Conservation (phyloP, 2,797 vertebrate genomes). For the Uromys caudimaculatus region DNA sequence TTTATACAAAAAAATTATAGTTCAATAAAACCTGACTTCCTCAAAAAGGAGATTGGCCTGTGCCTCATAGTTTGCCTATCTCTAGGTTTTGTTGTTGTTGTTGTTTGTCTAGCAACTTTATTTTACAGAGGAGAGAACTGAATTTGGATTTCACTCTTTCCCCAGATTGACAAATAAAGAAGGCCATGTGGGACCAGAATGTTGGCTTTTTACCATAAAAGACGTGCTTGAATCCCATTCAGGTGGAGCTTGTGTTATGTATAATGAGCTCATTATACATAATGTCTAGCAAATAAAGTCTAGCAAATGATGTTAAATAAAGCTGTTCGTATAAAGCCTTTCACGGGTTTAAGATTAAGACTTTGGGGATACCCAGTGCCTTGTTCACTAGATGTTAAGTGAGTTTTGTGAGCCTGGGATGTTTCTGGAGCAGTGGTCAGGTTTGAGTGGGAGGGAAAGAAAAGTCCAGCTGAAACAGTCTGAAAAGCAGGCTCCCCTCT, state of each 20-base stretch:
- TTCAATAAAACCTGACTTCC: slow-evolving; percentile 50
- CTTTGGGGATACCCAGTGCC: not conserved
- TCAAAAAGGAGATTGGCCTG: not conserved
- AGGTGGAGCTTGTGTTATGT: not conserved
- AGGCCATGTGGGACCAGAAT: slow-evolving; percentile 1
- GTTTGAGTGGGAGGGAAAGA: slow-evolving; percentile 48
- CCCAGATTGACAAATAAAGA: slow-evolving; percentile 31
- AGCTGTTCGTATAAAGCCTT: not conserved
- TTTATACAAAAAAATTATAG: not conserved
- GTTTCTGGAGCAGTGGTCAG: slow-evolving; percentile 20
- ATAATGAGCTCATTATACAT: not conserved
- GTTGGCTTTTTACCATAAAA: slow-evolving; percentile 37
- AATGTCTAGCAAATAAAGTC: not conserved
- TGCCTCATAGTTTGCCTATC: not conserved
- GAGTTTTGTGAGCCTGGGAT: slow-evolving; percentile 37
- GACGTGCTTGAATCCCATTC: slow-evolving; percentile 45
- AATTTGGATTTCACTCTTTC: slow-evolving; percentile 30
- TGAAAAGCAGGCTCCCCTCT: not conserved
- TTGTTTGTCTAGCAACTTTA: slow-evolving; percentile 24
- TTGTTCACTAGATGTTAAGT: slow-evolving; percentile 23
- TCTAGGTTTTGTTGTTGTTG: not conserved
- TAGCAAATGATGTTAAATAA: slow-evolving; percentile 22
- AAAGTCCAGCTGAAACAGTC: not conserved
- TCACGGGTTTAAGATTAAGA: slow-evolving; percentile 2
- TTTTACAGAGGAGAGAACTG: slow-evolving; percentile 51